phyloP scores from a whole-genome alignment of 2,888 invertebrate species.

The Cyclophora albipunctata region DNA sequence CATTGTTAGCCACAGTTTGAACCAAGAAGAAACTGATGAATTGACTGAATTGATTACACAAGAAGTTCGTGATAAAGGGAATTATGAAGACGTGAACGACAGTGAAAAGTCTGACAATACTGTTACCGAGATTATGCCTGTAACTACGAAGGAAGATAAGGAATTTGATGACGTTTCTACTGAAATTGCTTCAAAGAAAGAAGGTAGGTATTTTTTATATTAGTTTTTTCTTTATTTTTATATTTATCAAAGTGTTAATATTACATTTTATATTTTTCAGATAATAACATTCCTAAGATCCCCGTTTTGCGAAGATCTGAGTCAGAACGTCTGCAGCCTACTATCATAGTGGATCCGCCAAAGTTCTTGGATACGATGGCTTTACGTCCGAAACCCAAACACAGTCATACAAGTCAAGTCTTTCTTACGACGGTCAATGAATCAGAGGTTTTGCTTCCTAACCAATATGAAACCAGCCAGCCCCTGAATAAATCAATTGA shows the following conservation, averaged over 20 bases:
- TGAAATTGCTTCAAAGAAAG: slow-evolving; percentile 17
- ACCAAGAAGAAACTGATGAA: slow-evolving; percentile 26
- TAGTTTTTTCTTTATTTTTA: not conserved
- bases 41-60: slow-evolving; percentile 35
- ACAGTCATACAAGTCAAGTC: slow-evolving; percentile 78
- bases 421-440: slow-evolving; percentile 70
- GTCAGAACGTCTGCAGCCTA: slow-evolving; percentile 58
- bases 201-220: slow-evolving; percentile 26
- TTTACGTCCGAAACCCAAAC: slow-evolving; percentile 78
- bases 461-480: slow-evolving; percentile 22
- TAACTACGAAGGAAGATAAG: slow-evolving; percentile 11
- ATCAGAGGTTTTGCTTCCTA: slow-evolving; percentile 30
- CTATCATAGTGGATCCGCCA: slow-evolving; percentile 66
- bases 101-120: slow-evolving; percentile 23
- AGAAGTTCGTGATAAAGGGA: slow-evolving; percentile 22
- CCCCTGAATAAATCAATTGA: slow-evolving; percentile 8
- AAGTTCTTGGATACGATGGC: slow-evolving; percentile 90
- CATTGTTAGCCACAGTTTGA: slow-evolving; percentile 55
- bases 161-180: slow-evolving; percentile 9
- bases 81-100: slow-evolving; percentile 28
- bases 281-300: slow-evolving; percentile 60
- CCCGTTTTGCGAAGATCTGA: slow-evolving; percentile 63
- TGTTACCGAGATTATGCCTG: slow-evolving; percentile 24
- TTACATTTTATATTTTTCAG: slow-evolving; percentile 35
- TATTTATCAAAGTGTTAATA: not conserved